Conservation (phyloP, 2,888 invertebrate genomes). For the Drosophila kuntzei region DNA sequence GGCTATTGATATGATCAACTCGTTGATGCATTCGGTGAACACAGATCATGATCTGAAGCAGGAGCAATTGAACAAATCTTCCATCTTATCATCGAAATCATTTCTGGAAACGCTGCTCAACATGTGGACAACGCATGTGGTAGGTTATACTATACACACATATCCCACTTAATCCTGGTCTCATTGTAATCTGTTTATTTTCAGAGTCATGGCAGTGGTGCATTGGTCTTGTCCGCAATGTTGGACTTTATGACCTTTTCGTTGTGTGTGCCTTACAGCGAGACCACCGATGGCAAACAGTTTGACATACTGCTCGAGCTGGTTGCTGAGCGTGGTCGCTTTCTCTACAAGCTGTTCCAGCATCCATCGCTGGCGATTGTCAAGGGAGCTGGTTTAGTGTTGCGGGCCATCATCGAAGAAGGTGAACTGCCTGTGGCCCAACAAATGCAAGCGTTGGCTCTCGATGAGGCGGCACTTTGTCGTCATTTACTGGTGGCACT, state of each 20-base stretch:
- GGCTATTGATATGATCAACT: constrained; percentile 98
- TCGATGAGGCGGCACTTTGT: constrained; percentile 98
- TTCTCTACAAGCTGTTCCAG: constrained; percentile 92
- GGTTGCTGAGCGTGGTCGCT: constrained; percentile 96
- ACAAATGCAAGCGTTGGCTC: constrained; percentile 97
- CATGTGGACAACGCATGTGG: constrained; percentile 98
- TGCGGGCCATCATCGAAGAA: constrained; percentile 99
- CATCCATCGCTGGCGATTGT: constrained; percentile 99
- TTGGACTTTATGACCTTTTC: constrained; percentile 99
- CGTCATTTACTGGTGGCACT: constrained; percentile 96
- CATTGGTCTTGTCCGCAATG: constrained; percentile 98
- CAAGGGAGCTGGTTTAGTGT: constrained; percentile 98
- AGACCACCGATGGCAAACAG: constrained; percentile 98
- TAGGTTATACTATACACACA: constrained; percentile 86
- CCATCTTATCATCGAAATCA: constrained; percentile 94
- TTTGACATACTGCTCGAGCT: constrained; percentile 97
- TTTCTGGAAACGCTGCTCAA: constrained; percentile 97
- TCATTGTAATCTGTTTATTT: neutral
- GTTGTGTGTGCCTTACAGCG: constrained; percentile 99
- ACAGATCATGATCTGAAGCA: constrained; percentile 98
- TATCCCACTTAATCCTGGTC: neutral
- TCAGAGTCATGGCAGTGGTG: constrained; percentile 96
- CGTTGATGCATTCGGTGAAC: constrained; percentile 99
- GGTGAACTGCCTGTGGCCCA: constrained; percentile 96
- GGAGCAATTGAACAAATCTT: constrained; percentile 99